Evolutionary conservation across 2,113 vertebrate species (phyloP), one percentile per base, ranked within the genome.

Genomic region (Oryzias javanicus): DNA sequence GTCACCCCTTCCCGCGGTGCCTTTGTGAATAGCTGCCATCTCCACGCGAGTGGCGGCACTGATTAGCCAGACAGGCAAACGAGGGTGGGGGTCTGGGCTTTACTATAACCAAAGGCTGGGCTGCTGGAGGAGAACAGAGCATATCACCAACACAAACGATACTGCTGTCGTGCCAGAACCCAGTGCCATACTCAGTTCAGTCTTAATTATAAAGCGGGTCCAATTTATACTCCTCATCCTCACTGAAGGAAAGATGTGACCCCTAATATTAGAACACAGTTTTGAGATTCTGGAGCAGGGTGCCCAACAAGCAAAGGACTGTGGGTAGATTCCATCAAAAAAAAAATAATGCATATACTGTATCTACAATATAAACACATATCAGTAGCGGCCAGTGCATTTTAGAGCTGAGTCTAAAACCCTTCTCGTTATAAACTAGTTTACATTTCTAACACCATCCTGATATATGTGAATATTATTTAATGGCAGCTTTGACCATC

Each of bases 11-110:
- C 63, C 72, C 45, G 56, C 70, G 59, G 64, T 54, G 47, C 65
- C 64, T 53, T 58, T 60, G 71, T 66, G 86, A 64, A 80, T 49
- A 20, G 72, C 67, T 74, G 81, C 79, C 70, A 80, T 71, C 64
- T 60, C 66, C 52, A 52, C 22, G 64, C 67, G 75, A 73, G 85
- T 46, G 67, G 70, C 67, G 14, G 27, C 57, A 64, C 72, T 84
- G 81, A 84, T 86, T 83, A 87, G 53, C 65, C 67, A 64, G 74
- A 74, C 78, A 70, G 82, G 86, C 78, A 81, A 76, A 84, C 82
- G 10, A 35, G 35, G 80, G 75, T 47, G 50, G 60, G 47, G 50
- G 49, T 49, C 67, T 49, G 52, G 59, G 64, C 48, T 48, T 71
- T 35, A 48, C 63, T 60, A 49, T 51, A 62, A 66, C 64, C 40